Conservation (phyloP, 1,140 invertebrate genomes). For the Drusus annulatus region DNA sequence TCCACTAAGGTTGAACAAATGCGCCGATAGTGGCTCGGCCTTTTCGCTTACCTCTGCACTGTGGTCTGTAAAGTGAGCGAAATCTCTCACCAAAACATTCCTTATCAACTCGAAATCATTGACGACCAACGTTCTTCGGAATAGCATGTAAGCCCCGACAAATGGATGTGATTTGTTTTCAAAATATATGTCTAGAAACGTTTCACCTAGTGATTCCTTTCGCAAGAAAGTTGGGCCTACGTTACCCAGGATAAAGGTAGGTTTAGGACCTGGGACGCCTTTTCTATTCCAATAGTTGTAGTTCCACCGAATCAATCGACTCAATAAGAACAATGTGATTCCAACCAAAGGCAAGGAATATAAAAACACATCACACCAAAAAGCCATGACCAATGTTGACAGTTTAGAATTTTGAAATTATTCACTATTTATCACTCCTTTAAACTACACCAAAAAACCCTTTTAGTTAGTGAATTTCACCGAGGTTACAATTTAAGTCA, state of each 20-base stretch:
- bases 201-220: constrained; percentile 60
- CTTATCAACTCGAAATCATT: constrained; percentile 76
- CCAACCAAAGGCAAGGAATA: background rate
- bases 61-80: constrained; percentile 70
- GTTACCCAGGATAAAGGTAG: constrained; percentile 44
- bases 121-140: constrained; percentile 67
- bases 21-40: constrained; percentile 68
- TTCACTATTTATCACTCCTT: too few relatives aligned
- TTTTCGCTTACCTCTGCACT: constrained; percentile 66
- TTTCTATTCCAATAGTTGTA: constrained; percentile 26
- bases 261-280: constrained; percentile 42
- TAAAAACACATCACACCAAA: background rate
- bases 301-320: background rate
- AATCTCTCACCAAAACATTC: constrained; percentile 74
- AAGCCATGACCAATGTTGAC: too few relatives aligned
- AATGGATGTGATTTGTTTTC: constrained; percentile 36
- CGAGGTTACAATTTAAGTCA: too few relatives aligned
- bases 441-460: too few relatives aligned
- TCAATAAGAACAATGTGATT: background rate
- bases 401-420: too few relatives aligned
- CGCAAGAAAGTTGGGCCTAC: constrained; percentile 53
- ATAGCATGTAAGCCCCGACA: constrained; percentile 63
- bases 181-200: constrained; percentile 52
- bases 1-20: constrained; percentile 67
- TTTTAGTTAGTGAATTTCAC: too few relatives aligned